phyloP scores from a whole-genome alignment of 2,113 vertebrate genomes.

The Calcarius ornatus region DNA sequence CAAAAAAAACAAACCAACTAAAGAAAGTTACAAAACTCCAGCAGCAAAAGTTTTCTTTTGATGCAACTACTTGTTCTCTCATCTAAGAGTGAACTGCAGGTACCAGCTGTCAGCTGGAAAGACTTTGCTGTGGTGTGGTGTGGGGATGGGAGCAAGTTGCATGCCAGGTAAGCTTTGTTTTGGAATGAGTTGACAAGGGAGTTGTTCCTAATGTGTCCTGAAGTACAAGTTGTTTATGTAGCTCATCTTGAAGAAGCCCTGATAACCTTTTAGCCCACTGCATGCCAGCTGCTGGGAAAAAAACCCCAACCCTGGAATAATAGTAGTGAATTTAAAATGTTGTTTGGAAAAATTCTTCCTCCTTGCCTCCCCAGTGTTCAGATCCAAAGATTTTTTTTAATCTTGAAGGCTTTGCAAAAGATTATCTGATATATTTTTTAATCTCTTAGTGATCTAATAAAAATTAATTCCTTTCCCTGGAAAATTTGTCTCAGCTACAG shows the following conservation, averaged over 20 bases:
- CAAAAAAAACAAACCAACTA: rapidly evolving
- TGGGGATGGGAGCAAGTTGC: neutral
- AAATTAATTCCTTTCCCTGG: neutral
- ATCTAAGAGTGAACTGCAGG: neutral
- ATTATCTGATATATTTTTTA: neutral
- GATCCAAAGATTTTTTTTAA: neutral
- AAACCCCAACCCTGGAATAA: neutral
- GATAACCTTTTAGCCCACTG: neutral
- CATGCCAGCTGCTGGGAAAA: neutral
- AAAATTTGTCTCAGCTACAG: neutral
- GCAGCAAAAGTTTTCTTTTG: neutral
- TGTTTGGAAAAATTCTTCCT: neutral
- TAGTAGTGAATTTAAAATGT: neutral
- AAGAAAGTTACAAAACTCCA: neutral
- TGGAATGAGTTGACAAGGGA: neutral
- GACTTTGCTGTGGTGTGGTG: neutral
- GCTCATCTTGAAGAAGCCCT: neutral
- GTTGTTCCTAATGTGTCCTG: neutral
- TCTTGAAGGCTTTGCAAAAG: neutral
- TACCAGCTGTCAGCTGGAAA: neutral
- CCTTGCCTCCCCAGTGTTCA: neutral
- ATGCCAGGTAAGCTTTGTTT: neutral
- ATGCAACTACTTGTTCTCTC: neutral
- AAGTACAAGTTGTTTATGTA: neutral
- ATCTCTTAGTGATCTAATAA: neutral